Conservation (phyloP, 2,113 vertebrate genomes). For the Burhinus oedicnemus region DNA sequence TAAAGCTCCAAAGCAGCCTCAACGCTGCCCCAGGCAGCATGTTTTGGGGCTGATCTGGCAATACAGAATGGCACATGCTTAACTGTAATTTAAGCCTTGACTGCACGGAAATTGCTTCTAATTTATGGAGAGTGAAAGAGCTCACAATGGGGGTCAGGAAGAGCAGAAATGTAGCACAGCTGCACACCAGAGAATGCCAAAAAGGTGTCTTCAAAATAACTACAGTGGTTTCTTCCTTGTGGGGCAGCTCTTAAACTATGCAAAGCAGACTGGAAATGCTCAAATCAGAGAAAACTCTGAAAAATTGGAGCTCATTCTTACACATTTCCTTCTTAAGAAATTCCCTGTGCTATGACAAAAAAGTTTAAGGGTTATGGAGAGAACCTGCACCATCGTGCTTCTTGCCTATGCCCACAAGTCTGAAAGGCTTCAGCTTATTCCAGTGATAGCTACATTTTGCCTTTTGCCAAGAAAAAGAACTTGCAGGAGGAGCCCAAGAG, state of each 20-base stretch:
- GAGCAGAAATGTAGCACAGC: not conserved
- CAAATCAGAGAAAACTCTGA: not conserved
- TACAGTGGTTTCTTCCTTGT: not conserved
- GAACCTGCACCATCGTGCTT: not conserved
- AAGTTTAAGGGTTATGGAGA: not conserved
- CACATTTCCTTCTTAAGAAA: not conserved
- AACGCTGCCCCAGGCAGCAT: not conserved
- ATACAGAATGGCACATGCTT: not conserved
- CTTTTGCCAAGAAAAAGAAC: not conserved
- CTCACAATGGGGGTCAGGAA: not conserved
- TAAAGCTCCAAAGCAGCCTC: not conserved
- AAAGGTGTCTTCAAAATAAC: not conserved
- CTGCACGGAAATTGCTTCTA: not conserved
- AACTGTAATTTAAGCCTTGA: not conserved
- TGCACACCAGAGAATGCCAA: not conserved
- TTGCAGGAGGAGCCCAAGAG: not conserved
- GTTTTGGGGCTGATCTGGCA: not conserved
- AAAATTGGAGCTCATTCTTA: not conserved
- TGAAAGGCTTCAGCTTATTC: not conserved
- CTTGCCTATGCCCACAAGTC: not conserved
- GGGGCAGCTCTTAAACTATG: not conserved
- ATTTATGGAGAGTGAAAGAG: conserved; percentile 18
- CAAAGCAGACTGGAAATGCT: not conserved
- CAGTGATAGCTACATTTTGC: not conserved
- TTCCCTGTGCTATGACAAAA: not conserved